Evolutionary conservation across 2,888 invertebrate genomes (phyloP), one percentile per base, ranked within the genome.

Genomic region (Pomacea canaliculata): DNA sequence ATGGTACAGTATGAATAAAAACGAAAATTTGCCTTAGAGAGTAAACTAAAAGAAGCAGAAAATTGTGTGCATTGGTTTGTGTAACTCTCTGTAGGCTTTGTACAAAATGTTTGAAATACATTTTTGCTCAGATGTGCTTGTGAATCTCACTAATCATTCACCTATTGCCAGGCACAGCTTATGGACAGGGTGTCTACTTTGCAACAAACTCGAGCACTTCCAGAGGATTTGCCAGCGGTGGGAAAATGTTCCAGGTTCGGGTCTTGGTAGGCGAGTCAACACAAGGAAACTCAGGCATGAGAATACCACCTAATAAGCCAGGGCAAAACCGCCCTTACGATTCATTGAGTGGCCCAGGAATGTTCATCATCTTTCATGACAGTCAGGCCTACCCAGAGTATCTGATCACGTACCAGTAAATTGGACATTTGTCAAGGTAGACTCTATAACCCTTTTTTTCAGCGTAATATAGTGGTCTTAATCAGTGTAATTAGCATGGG

Each of bases 161-260:
- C 51, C 16, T 56, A 2, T 56, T 56, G 10, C 51, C 51, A 85
- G 86, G 85, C 10, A 80, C 81, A 12, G 79, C 71, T 0, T 79
- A 82, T 76, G 87, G 87, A 48, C 69, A 80, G 48, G 87, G 87
- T 12, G 86, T 85, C 1, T 87, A 87, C 76, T 87, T 87, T 82
- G 84, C 85, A 59, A 72, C 73, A 0, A 76, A 82, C 74, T 83
- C 84, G 13, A 78, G 79, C 7, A 67, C 66, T 16, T 74, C 76
- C 49, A 66, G 46, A 27, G 84, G 83, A 73, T 76, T 79, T 60
- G 65, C 65, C 7, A 69, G 69, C 56, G 79, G 81, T 60, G 19
- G 66, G 0, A 71, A 79, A 2, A 82, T 85, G 78, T 84, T 83
- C 70, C 78, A 72, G 59, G 76, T 80, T 23, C 73, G 70, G 59